Evolutionary conservation across 1,140 invertebrate genomes (phyloP).

Genomic region (Drosophila lowei): DNA sequence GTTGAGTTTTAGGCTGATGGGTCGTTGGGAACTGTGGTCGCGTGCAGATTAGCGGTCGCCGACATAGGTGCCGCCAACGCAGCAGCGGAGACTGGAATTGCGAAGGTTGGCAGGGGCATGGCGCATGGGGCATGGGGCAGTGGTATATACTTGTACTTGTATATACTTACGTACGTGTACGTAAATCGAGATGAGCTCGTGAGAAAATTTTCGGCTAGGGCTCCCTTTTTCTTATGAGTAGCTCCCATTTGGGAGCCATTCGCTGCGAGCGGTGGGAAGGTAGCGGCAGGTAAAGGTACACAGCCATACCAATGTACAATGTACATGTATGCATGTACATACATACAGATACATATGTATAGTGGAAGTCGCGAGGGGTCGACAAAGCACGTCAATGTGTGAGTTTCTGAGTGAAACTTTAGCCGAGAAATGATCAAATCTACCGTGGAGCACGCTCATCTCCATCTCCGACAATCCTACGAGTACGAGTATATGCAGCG

Average conservation of each 20-base stretch:
- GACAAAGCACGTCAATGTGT: constrained; percentile 52
- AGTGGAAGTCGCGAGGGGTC: constrained; percentile 9
- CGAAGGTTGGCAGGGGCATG: neutral
- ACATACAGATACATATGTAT: too few relatives aligned
- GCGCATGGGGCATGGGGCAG: neutral
- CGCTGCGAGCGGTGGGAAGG: constrained; percentile 45
- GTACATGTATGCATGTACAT: too few relatives aligned
- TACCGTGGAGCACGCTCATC: constrained; percentile 36
- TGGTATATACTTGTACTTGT: neutral
- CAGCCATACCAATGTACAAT: neutral
- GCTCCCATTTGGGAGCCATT: constrained; percentile 34
- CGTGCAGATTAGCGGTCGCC: constrained; percentile 48
- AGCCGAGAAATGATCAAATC: constrained; percentile 60
- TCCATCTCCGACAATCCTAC: constrained; percentile 4
- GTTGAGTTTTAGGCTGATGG: constrained; percentile 22
- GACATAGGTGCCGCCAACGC: constrained; percentile 37
- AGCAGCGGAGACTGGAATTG: neutral
- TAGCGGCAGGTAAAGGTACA: neutral
- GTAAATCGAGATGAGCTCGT: constrained; percentile 73
- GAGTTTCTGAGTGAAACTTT: constrained; percentile 66
- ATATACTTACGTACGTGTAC: too few relatives aligned
- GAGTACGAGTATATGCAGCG: neutral
- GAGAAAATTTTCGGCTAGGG: constrained; percentile 65
- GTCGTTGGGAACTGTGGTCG: constrained; percentile 45
- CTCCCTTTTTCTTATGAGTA: constrained; percentile 52